A percentile compares a stretch with the other conserved stretches of the same genome.
Conservation (phyloP, 2,888 invertebrate genomes). For the Brenthis daphne region DNA sequence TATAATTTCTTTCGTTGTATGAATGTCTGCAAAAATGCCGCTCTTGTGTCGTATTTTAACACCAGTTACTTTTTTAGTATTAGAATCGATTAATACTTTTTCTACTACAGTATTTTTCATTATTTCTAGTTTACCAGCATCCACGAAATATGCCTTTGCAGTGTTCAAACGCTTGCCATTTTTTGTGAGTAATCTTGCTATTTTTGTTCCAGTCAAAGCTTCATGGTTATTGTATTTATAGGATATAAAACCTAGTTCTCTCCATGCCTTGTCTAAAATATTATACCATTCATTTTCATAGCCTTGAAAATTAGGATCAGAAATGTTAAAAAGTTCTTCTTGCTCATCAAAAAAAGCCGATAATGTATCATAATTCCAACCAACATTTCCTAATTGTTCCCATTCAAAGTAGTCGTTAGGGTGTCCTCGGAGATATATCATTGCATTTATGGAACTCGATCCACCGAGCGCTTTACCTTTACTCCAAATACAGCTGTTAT, state of each 20-base stretch:
- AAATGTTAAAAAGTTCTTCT: constrained; percentile 56
- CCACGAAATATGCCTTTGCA: constrained; percentile 70
- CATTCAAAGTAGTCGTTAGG: constrained; percentile 80
- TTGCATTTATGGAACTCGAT: constrained; percentile 83
- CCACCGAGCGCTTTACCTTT: constrained; percentile 86
- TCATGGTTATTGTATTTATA: constrained; percentile 49
- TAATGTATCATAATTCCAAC: constrained; percentile 80
- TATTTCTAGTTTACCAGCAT: constrained; percentile 55
- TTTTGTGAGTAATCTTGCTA: constrained; percentile 67
- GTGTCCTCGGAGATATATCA: constrained; percentile 83
- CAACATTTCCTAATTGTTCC: constrained; percentile 75
- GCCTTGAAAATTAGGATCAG: constrained; percentile 31
- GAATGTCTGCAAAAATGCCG: constrained; percentile 53
- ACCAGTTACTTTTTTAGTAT: constrained; percentile 61
- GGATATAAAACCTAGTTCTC: constrained; percentile 59
- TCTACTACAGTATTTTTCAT: constrained; percentile 76
- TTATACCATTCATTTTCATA: constrained; percentile 50
- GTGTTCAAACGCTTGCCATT: constrained; percentile 76
- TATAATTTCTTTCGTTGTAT: constrained; percentile 72
- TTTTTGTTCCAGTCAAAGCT: constrained; percentile 70
- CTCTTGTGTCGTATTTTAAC: constrained; percentile 61
- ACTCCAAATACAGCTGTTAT: constrained; percentile 78
- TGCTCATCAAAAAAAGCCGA: constrained; percentile 67
- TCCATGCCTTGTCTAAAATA: constrained; percentile 57
- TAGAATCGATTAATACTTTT: constrained; percentile 72